A percentile compares a stretch with the other conserved stretches of the same genome.
phyloP scores from a whole-genome alignment of 2,888 invertebrate species.

The Calliopum simillimum region DNA sequence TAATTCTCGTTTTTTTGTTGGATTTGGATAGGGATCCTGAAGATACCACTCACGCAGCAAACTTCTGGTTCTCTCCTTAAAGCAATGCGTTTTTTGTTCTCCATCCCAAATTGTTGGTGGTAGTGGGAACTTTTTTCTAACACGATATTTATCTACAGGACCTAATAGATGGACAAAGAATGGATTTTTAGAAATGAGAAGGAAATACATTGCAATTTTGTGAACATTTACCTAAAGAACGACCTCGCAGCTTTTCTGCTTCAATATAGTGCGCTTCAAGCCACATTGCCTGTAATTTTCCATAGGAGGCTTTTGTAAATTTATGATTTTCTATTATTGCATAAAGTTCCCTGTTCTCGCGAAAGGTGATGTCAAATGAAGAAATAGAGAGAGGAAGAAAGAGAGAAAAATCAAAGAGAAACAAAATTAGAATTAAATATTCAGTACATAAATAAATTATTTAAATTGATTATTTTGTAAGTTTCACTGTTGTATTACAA shows the following conservation, averaged over 20 bases:
- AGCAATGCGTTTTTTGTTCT: conserved; percentile 96
- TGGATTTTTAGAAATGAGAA: background rate
- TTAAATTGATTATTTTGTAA: conserved; percentile 22
- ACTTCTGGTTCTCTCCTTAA: conserved; percentile 95
- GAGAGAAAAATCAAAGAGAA: conserved; percentile 7
- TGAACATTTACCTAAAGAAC: conserved; percentile 76
- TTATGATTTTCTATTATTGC: conserved; percentile 89
- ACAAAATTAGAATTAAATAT: background rate
- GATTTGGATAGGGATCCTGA: conserved; percentile 96
- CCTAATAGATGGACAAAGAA: conserved; percentile 62
- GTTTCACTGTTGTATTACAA: background rate
- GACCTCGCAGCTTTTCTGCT: conserved; percentile 88
- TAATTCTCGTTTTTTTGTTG: conserved; percentile 91
- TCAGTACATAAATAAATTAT: conserved; percentile 17
- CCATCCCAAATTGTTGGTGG: conserved; percentile 96
- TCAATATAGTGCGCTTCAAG: conserved; percentile 94
- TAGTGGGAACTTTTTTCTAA: conserved; percentile 92
- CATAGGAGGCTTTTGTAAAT: conserved; percentile 90
- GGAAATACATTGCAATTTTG: background rate
- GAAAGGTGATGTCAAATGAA: too few species aligned
- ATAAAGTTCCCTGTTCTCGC: conserved; percentile 85
- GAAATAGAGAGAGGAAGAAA: background rate
- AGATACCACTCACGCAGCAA: conserved; percentile 97
- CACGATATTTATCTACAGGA: conserved; percentile 93
- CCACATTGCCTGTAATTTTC: conserved; percentile 92